Conservation (phyloP, 2,113 vertebrate genomes). For the Aramus guarauna region DNA sequence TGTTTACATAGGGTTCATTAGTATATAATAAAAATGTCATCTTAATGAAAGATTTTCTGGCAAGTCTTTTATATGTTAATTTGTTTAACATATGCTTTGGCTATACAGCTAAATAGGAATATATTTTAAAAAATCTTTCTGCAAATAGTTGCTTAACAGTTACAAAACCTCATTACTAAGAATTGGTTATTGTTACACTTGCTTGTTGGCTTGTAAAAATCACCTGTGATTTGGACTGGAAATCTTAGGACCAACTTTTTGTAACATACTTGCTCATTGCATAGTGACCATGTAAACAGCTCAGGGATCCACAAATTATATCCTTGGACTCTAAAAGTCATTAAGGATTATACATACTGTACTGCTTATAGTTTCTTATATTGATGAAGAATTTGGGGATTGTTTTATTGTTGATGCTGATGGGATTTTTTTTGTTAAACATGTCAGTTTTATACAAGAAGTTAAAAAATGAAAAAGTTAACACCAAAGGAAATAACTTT, state of each 20-base stretch:
- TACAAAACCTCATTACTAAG: conserved; percentile 71
- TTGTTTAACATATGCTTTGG: conserved; percentile 78
- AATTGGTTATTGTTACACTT: conserved; percentile 46
- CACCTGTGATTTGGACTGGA: conserved; percentile 34
- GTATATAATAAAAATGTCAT: conserved; percentile 80
- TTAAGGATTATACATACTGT: conserved; percentile 5
- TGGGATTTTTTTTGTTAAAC: not conserved
- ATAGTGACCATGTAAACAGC: conserved; percentile 77
- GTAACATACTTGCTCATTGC: conserved; percentile 69
- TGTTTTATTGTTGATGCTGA: conserved; percentile 42
- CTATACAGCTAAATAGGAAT: conserved; percentile 76
- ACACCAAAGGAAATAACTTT: conserved; percentile 49
- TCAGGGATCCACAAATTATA: conserved; percentile 44
- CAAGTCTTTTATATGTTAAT: conserved; percentile 76
- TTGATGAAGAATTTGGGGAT: not conserved
- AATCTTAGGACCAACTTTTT: conserved; percentile 40
- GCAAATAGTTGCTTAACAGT: conserved; percentile 70
- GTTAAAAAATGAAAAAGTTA: conserved; percentile 33
- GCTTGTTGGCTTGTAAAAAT: conserved; percentile 60
- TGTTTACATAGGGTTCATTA: conserved; percentile 79
- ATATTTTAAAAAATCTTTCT: conserved; percentile 68
- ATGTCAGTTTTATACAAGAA: conserved; percentile 31
- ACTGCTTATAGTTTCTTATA: not conserved
- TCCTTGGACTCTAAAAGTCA: conserved; percentile 26
- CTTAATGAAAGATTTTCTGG: conserved; percentile 75